A percentile compares a stretch with the other conserved stretches of the same genome.
Evolutionary conservation across 2,113 vertebrate species (phyloP).

Genomic region (Trachemys scripta): DNA sequence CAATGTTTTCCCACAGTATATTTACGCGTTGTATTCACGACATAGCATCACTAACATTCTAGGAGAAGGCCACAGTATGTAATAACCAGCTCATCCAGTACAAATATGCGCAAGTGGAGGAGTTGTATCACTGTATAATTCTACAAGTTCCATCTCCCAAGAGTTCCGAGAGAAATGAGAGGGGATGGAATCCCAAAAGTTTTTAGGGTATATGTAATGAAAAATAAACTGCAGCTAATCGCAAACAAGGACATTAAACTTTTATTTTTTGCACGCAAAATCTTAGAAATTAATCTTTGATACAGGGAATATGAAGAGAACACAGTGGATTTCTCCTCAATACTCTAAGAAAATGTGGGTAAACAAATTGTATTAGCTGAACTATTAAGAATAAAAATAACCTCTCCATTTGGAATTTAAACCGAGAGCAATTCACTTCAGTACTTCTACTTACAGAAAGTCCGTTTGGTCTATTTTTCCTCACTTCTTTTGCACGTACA

Average conservation of each 20-base stretch:
- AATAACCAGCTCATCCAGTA: background rate
- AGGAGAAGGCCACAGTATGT: background rate
- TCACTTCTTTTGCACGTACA: rapidly evolving
- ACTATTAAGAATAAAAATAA: background rate
- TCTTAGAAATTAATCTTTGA: background rate
- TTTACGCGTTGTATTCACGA: background rate
- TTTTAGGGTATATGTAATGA: background rate
- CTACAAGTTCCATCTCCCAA: background rate
- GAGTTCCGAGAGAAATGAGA: background rate
- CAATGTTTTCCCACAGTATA: background rate
- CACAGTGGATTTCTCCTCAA: background rate
- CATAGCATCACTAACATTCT: background rate
- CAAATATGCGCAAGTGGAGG: background rate
- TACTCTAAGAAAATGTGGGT: background rate
- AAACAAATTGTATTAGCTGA: background rate
- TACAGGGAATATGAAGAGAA: background rate
- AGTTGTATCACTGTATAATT: background rate
- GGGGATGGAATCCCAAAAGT: rapidly evolving
- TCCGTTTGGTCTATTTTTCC: rapidly evolving
- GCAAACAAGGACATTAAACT: background rate
- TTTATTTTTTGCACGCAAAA: background rate
- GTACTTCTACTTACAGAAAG: background rate
- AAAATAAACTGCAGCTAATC: background rate
- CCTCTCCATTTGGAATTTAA: background rate
- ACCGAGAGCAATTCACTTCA: background rate